phyloP scores from a whole-genome alignment of 1,140 invertebrate genomes.

The Orussus abietinus region DNA sequence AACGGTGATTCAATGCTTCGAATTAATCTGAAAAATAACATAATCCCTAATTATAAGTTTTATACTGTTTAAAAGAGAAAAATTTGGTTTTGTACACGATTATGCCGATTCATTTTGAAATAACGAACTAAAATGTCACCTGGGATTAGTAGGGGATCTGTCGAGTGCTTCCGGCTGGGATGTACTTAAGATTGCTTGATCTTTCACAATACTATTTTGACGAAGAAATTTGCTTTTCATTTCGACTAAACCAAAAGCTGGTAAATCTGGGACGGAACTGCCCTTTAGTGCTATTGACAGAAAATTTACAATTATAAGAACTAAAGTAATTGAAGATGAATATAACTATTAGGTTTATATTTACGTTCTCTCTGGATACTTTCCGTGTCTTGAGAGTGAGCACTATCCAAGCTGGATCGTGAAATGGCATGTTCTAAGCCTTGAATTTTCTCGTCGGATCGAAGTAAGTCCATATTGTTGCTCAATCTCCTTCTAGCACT shows the following conservation, averaged over 20 bases:
- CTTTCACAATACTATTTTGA: constrained; percentile 51
- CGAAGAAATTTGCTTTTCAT: constrained; percentile 43
- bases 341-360: constrained; percentile 1
- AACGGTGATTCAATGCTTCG: constrained; percentile 47
- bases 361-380: constrained; percentile 44
- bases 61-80: too few species aligned
- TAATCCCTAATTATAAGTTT: too few species aligned
- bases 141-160: constrained; percentile 40
- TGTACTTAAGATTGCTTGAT: constrained; percentile 29
- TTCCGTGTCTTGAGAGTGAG: constrained; percentile 49
- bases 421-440: constrained; percentile 46
- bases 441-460: constrained; percentile 34
- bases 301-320: constrained; percentile 12
- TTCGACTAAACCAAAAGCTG: constrained; percentile 41
- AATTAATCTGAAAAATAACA: constrained; percentile 52
- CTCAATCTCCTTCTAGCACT: constrained; percentile 52
- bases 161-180: constrained; percentile 40
- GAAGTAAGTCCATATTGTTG: constrained; percentile 35
- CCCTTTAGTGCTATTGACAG: constrained; percentile 39
- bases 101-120: too few species aligned
- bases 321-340: too few species aligned
- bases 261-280: constrained; percentile 49
- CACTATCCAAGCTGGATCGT: constrained; percentile 48
- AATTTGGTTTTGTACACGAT: too few species aligned
- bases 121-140: constrained; percentile 19